Conservation (phyloP, 2,113 vertebrate genomes). For the Etia nguti region DNA sequence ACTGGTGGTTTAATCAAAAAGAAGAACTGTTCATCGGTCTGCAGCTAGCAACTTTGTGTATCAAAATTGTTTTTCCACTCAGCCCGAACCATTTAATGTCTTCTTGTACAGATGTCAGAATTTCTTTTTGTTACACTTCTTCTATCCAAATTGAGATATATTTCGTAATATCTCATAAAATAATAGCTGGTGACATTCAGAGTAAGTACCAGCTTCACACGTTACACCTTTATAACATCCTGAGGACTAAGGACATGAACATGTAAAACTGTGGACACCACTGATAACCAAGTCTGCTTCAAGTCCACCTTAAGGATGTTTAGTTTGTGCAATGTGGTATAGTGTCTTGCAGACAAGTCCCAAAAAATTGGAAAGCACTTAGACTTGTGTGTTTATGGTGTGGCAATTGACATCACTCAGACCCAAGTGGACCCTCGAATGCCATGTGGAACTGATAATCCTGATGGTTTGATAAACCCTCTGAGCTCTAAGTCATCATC, state of each 20-base stretch:
- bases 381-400: not conserved
- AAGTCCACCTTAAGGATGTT: not conserved
- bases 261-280: not conserved
- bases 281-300: not conserved
- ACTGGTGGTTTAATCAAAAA: not conserved
- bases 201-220: not conserved
- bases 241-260: not conserved
- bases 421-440: not conserved
- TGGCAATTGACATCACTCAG: not conserved
- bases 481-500: not conserved
- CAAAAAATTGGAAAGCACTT: not conserved
- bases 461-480: not conserved
- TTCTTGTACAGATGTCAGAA: not conserved
- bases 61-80: not conserved
- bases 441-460: not conserved
- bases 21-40: not conserved
- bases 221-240: not conserved
- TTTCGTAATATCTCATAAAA: not conserved
- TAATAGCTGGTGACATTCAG: not conserved
- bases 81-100: not conserved
- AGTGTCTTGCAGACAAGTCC: not conserved
- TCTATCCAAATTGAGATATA: rapidly evolving
- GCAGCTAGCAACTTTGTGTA: not conserved
- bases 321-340: not conserved
- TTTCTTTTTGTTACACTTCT: not conserved